phyloP scores from a whole-genome alignment of 1,140 invertebrate species.

The Drosophila fuyamai region DNA sequence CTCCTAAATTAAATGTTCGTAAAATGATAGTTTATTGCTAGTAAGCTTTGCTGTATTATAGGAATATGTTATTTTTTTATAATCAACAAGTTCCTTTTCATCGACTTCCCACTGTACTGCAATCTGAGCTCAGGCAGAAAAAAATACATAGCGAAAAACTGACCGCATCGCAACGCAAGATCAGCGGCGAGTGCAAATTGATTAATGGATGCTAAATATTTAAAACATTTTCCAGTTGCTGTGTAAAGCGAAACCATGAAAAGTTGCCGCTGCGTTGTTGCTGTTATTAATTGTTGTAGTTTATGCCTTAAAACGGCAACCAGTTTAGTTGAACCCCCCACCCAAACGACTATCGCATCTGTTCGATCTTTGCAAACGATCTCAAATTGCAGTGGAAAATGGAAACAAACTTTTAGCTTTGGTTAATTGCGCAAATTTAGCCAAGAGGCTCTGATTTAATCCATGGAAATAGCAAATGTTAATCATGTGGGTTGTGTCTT shows the following conservation, averaged over 20 bases:
- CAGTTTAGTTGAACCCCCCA: slow-evolving; percentile 33
- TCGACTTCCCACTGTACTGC: slow-evolving; percentile 13
- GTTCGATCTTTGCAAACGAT: slow-evolving; percentile 56
- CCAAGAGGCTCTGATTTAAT: slow-evolving; percentile 66
- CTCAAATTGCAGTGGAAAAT: slow-evolving; percentile 59
- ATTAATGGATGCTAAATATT: slow-evolving; percentile 76
- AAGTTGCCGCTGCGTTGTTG: slow-evolving; percentile 43
- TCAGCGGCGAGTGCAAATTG: slow-evolving; percentile 65
- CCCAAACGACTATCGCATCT: slow-evolving; percentile 37
- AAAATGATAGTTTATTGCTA: no score
- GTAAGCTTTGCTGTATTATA: no score
- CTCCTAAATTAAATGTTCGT: no score
- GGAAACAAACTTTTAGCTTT: slow-evolving; percentile 51
- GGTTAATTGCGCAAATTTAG: slow-evolving; percentile 78
- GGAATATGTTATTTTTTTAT: not conserved
- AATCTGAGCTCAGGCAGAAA: slow-evolving; percentile 18
- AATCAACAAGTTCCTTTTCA: not conserved
- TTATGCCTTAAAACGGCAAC: slow-evolving; percentile 60
- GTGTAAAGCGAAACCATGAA: slow-evolving; percentile 71
- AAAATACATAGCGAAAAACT: slow-evolving; percentile 24
- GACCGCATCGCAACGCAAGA: slow-evolving; percentile 53
- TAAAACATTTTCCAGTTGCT: slow-evolving; percentile 71
- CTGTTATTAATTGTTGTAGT: slow-evolving; percentile 60
- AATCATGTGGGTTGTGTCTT: slow-evolving; percentile 62
- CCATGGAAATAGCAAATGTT: slow-evolving; percentile 60